These are phyloP conservation scores for Amphibalanus amphitrite DNA, from an alignment of 1,140 invertebrate species.

Conservation along the genomic window DNA sequence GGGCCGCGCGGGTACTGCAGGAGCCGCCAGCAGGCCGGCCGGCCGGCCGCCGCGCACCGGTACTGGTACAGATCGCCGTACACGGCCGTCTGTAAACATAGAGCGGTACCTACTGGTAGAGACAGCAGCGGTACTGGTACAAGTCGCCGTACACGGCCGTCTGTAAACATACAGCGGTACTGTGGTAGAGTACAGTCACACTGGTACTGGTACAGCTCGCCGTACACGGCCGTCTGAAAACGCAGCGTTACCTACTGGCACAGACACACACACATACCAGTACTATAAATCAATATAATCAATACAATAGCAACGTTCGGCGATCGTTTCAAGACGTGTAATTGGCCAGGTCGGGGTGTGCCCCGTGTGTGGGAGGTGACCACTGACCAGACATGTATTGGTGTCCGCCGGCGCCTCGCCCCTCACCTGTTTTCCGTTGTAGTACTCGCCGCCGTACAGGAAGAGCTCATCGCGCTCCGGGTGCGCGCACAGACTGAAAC, in stretches of 20 bases:
- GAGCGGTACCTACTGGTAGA: slow-evolving; percentile 29
- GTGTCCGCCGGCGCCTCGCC: too few relatives aligned
- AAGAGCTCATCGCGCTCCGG: slow-evolving; percentile 76
- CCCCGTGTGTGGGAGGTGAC: too few relatives aligned
- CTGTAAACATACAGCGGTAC: not conserved
- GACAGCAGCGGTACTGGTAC: too few relatives aligned
- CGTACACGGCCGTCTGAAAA: too few relatives aligned
- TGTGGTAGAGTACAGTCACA: not conserved
- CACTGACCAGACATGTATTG: too few relatives aligned
- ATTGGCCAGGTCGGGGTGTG: too few relatives aligned
- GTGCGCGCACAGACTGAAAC: slow-evolving; percentile 60
- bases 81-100: not conserved
- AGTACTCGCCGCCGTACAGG: slow-evolving; percentile 81
- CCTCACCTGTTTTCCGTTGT: slow-evolving; percentile 65
- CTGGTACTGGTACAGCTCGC: too few relatives aligned
- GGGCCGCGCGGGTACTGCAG: slow-evolving; percentile 7
- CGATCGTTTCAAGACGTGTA: too few relatives aligned
- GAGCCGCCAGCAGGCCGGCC: slow-evolving; percentile 3
- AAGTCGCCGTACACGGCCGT: too few relatives aligned
- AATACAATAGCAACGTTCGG: not conserved
- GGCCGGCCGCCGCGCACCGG: slow-evolving; percentile 8
- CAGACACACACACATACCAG: not conserved
- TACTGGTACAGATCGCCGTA: slow-evolving; percentile 4
- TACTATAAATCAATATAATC: slow-evolving; percentile 12
- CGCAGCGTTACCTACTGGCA: too few relatives aligned